Base-by-base conservation (phyloP, 2,888 invertebrate genomes). In the Schizaphis graminum region DNA sequence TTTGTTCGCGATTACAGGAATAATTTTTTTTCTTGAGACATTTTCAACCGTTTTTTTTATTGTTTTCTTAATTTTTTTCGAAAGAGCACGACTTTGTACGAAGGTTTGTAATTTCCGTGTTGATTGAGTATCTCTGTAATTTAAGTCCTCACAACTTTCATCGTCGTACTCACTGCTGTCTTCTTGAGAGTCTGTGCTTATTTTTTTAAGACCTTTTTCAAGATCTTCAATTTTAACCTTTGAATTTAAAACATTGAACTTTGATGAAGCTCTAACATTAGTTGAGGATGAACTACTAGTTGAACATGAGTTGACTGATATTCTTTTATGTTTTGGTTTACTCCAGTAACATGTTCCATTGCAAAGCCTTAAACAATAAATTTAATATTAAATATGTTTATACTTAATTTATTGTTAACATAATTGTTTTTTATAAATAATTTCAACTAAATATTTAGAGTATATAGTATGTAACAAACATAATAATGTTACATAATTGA, bases 361-460 rank as follows among this genome's bases (percentile, higher is more conserved):
- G 85, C 93, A 93, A 85, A 93, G 93, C 93, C 93, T 93, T 24
- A 35, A 93, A 93, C 11, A 85, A 84, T 57, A 41, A 35, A 91
- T 41, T 41, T 21, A 86, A 57, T 28, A 61, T 47, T 91, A 91
- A 77, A 16, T 5, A 28, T 47, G 26, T 35, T 28, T 28, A 47
- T 53, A n/a, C n/a, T n/a, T n/a, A 53, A 13, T 84, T 85, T 77
- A n/a, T 28, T 28, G 16, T 49, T 85, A 11, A 24, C 26, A 28
- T 3, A 11, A 85, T 85, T 44, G 26, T 26, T 85, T 85, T 41
- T 3, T 85, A 84, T 84, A 3, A 41, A 84, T 84, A 84, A 24
- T 84, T 41, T 67, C 4, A 53, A 67, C 4, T n/a, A 13, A 61
- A 0, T 4, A 13, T n/a, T 61, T 61, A n/a, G n/a, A 61, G 67